phyloP scores from a whole-genome alignment of 2,113 vertebrate species.

The Cnemophilus loriae region DNA sequence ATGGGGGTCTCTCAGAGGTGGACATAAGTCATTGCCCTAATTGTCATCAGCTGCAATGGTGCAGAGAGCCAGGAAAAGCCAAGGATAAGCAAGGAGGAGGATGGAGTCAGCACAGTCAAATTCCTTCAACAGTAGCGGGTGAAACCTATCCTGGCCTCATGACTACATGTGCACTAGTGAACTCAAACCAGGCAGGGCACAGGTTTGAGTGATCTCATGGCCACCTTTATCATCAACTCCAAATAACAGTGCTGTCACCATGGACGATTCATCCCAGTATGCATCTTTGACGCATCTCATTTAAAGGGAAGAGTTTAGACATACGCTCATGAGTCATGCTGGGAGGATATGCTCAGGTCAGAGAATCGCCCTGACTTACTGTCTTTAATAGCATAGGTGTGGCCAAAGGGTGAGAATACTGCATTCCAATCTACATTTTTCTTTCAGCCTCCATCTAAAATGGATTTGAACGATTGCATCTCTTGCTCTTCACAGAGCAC shows the following conservation, averaged over 20 bases:
- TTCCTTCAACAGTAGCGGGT: neutral
- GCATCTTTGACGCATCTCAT: neutral
- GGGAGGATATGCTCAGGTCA: neutral
- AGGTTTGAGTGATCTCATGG: neutral
- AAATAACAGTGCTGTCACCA: neutral
- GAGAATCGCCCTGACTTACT: neutral
- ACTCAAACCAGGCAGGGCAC: neutral
- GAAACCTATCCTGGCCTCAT: neutral
- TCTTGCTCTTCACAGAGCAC: neutral
- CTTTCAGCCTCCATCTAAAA: neutral
- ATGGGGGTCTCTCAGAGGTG: neutral
- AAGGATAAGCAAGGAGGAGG: neutral
- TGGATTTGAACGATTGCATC: neutral
- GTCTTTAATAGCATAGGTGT: neutral
- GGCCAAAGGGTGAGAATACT: neutral
- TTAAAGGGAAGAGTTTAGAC: neutral
- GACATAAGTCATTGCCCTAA: neutral
- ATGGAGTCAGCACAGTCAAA: neutral
- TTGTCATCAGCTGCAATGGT: neutral
- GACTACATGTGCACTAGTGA: neutral
- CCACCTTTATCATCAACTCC: neutral
- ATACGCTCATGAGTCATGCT: accelerated
- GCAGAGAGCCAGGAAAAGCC: neutral
- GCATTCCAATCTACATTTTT: neutral
- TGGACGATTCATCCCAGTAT: neutral